phyloP scores from a whole-genome alignment of 2,797 vertebrate genomes.

The Arremon aurantiirostris region DNA sequence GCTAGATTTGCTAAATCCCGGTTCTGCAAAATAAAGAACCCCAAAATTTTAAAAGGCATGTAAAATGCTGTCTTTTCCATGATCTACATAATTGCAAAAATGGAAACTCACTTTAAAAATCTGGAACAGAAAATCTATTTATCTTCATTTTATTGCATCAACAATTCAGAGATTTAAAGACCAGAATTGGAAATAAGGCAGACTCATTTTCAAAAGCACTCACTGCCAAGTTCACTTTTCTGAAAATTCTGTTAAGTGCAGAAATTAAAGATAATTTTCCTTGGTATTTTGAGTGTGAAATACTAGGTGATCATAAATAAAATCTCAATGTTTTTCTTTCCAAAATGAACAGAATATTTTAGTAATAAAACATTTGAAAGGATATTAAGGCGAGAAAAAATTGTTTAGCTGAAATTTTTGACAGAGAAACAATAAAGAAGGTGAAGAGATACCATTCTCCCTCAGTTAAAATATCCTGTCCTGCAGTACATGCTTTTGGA shows the following conservation, averaged over 20 bases:
- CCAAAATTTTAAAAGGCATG: not conserved
- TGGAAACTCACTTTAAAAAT: not conserved
- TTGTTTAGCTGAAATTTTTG: not conserved
- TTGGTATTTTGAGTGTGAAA: not conserved
- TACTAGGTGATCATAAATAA: not conserved
- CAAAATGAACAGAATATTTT: not conserved
- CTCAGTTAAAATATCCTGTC: not conserved
- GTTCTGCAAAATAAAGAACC: not conserved
- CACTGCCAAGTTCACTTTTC: not conserved
- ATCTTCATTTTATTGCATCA: not conserved
- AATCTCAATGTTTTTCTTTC: not conserved
- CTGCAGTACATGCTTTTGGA: not conserved
- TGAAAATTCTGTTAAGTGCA: not conserved
- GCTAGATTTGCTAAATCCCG: not conserved
- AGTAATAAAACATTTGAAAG: not conserved
- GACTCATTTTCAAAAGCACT: not conserved
- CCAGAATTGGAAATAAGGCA: not conserved
- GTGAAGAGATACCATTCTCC: not conserved
- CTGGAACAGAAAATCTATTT: not conserved
- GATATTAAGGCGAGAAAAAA: not conserved
- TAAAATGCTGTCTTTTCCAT: not conserved
- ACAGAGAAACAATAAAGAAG: not conserved
- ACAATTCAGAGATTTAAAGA: not conserved
- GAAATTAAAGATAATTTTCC: not conserved
- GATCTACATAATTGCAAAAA: not conserved